Base-by-base conservation (phyloP, 2,888 invertebrate species). In the Lepidocyrtinus sp. region DNA sequence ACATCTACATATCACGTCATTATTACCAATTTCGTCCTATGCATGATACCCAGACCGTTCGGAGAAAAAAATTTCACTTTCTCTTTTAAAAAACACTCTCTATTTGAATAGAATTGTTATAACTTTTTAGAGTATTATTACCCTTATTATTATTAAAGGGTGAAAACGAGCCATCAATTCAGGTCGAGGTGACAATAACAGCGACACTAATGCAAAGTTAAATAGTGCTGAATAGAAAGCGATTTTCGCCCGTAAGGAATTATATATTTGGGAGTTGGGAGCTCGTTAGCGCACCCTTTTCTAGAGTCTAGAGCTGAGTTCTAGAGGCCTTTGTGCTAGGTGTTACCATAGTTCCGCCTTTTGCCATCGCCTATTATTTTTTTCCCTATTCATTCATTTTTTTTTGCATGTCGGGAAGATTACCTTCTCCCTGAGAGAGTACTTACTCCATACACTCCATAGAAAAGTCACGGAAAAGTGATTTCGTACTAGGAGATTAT, bases 121-220 rank as follows among this genome's bases (percentile, higher is more conserved):
- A n/a, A n/a, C n/a, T 55, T 55, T 55, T 55, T 55, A 36, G 9
- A n/a, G n/a, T 55, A 55, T 55, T 55, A 55, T 55, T 55, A 55
- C 55, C 55, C 9, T 55, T 55, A 55, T 55, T 55, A 55, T 55
- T 55, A 55, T 55, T 55, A 55, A 55, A n/a, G 55, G 17, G 55
- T 55, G 55, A 2, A n/a, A 55, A 55, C 22, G 24, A 67, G 63
- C 68, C 36, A 76, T 70, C 76, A 64, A 76, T 70, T 76, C 70
- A 26, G 76, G 70, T 76, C 70, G 76, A 76, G 76, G 76, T 70
- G 76, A 76, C 70, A 76, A 76, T 64, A 75, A 75, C 46, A 68
- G 67, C 24, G 27, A 7, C 55, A 26, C 62, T 75, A 75, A 75
- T 75, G 75, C 26, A 46, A 69, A 75, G 21, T 69, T 63, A 69